A percentile compares a stretch with the other conserved stretches of the same genome.
These are phyloP conservation scores for Palythoa grandiflora DNA, from an alignment of 92 coral and sea anemone species.

Conservation along the genomic window DNA sequence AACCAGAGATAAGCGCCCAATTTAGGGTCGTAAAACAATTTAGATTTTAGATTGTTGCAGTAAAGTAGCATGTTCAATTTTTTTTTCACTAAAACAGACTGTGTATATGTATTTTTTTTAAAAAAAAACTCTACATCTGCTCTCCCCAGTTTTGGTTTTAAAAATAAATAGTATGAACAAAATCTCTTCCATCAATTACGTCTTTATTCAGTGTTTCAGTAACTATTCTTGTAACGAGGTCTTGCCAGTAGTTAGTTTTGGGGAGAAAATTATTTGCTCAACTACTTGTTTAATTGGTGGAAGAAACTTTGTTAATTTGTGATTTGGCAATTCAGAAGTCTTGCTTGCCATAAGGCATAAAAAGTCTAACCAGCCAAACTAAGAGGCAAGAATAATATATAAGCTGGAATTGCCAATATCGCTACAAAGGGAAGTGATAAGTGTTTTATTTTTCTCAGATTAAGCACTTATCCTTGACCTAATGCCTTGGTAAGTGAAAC, in stretches of 20 bases:
- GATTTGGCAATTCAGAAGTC: not conserved
- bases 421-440: not conserved
- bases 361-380: not conserved
- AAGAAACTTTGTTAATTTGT: not conserved
- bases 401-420: not conserved
- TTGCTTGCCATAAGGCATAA: not conserved
- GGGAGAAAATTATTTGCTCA: too few relatives aligned
- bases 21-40: too few relatives aligned
- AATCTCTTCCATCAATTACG: not conserved
- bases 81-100: not conserved
- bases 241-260: not conserved
- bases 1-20: too few relatives aligned
- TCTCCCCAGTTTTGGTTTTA: conserved; percentile 34
- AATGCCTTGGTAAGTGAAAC: not conserved
- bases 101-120: not conserved
- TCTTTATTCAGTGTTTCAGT: not conserved
- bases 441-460: not conserved
- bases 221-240: not conserved
- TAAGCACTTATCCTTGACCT: not conserved
- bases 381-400: not conserved
- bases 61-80: not conserved
- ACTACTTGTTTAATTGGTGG: not conserved
- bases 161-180: not conserved
- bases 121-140: not conserved
- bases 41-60: not conserved